Conservation (phyloP, 2,113 vertebrate genomes). For the Takifugu flavidus region DNA sequence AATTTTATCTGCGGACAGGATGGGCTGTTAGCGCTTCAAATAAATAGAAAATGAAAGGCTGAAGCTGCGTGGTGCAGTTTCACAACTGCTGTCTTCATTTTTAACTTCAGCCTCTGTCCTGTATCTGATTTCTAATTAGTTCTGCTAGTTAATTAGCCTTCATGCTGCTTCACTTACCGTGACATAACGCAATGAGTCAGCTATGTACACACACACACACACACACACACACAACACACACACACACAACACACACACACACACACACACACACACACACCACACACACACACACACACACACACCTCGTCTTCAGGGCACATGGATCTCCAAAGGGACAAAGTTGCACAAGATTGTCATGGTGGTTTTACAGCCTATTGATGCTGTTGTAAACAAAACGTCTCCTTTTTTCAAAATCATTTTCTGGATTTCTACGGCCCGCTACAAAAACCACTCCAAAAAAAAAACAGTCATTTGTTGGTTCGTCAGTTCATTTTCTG, state of each 20-base stretch:
- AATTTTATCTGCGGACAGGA: too few relatives aligned
- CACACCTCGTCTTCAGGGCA: slow-evolving; percentile 7
- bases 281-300: too few relatives aligned
- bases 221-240: too few relatives aligned
- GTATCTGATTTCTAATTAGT: neutral
- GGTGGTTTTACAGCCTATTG: slow-evolving; percentile 9
- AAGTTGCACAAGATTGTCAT: slow-evolving; percentile 11
- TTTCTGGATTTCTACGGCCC: neutral
- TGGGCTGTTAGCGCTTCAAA: too few relatives aligned
- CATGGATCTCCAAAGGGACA: slow-evolving; percentile 17
- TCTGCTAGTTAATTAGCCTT: neutral
- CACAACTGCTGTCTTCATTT: too few relatives aligned
- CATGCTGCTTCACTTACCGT: neutral
- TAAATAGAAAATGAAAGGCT: too few relatives aligned
- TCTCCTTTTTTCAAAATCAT: neutral
- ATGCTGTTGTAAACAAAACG: neutral
- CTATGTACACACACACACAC: neutral
- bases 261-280: neutral
- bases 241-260: too few relatives aligned
- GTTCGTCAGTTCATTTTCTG: neutral
- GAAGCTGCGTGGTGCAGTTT: too few relatives aligned
- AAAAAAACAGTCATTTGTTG: neutral
- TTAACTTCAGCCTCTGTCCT: neutral
- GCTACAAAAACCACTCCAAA: neutral
- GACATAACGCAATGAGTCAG: neutral